phyloP scores from a whole-genome alignment of 2,888 invertebrate genomes.

The Vannuccia rotundouncinata region DNA sequence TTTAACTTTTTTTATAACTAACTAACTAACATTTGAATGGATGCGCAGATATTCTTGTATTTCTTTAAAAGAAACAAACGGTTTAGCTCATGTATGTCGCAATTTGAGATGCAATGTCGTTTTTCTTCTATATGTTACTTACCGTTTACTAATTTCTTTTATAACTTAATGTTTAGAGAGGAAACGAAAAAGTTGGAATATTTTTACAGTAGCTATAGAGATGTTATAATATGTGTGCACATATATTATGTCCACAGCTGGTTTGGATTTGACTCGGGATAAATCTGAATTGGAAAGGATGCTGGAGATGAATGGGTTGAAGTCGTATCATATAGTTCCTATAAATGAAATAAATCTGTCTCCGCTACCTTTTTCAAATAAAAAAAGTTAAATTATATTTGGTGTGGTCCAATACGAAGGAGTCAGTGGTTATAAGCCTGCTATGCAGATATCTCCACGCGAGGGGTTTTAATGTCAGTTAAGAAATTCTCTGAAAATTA shows the following conservation, averaged over 20 bases:
- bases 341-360: conserved; percentile 9
- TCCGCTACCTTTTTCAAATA: background rate
- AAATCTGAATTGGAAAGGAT: background rate
- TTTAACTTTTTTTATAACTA: too few relatives aligned
- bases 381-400: background rate
- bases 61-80: too few relatives aligned
- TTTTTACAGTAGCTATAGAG: background rate
- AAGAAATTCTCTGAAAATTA: background rate
- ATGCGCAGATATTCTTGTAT: too few relatives aligned
- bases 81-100: background rate
- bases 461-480: background rate
- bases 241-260: background rate
- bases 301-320: background rate
- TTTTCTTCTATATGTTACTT: too few relatives aligned
- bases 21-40: background rate
- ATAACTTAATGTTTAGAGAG: too few relatives aligned
- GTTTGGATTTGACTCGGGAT: background rate
- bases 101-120: background rate
- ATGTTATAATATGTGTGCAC: background rate
- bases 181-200: too few relatives aligned
- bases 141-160: too few relatives aligned
- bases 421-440: background rate
- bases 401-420: background rate
- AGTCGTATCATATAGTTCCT: background rate
- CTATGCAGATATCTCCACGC: background rate